Evolutionary conservation across 2,797 vertebrate genomes (phyloP), one percentile per base, ranked within the genome.

Genomic region (Phataginus tricuspis): DNA sequence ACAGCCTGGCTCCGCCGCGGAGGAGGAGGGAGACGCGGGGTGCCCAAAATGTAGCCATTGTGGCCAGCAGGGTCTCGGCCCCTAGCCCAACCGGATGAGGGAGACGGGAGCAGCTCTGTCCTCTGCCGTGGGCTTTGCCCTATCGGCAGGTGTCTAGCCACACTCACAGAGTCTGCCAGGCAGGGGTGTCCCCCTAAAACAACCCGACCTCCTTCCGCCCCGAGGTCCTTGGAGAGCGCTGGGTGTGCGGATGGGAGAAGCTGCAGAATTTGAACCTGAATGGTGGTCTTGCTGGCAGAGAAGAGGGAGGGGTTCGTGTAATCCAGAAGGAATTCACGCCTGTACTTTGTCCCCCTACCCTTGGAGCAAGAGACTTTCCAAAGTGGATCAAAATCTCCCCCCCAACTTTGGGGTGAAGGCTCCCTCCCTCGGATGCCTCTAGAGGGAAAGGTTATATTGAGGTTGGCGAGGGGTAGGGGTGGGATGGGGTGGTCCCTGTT

Each of bases 351-450:
- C 45, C 31, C 12, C 39, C 80, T 13, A 13, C 18, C 71, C 59
- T 37, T 64, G 64, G 42, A 86, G 53, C 82, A 66, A 42, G 37
- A 87, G 84, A 96, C 94, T 97, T 96, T 90, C 4, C 34, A 82
- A 93, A 97, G 96, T 95, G 86, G n/a, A 37, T 89, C 63, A 10
- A 66, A 83, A 89, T 61, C 68, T 78, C 11, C 27, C 53, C 88
- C 66, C 61, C 80, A 91, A 97, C 92, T 96, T 95, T 91, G 82
- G 57, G 94, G 42, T 23, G 63, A 96, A 78, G 78, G 92, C 25
- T 71, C 45, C 94, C 85, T 87, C 34, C 34, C 49, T 89, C 5
- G n/a, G 92, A 77, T 68, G 85, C 74, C 94, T 95, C 88, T 72
- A 5, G 79, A 88, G 82, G 82, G 37, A 80, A 77, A 45, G 84